Conservation (phyloP, 2,797 vertebrate genomes). For the Scleropages formosus region DNA sequence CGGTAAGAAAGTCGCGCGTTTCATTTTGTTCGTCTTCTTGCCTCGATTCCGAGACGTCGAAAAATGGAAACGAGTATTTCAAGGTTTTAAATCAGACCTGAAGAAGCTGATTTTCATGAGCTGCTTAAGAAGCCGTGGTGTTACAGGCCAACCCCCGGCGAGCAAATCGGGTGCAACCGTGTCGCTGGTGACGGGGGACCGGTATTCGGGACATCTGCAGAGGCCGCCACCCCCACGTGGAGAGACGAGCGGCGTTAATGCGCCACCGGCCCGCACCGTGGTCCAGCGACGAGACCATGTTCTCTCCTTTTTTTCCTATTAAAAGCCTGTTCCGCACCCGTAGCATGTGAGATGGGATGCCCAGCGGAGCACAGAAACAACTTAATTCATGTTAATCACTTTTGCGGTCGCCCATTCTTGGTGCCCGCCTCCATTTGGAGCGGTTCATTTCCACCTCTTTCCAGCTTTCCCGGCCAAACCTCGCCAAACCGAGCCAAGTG, state of each 20-base stretch:
- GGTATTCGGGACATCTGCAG: too few species aligned
- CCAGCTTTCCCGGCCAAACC: slow-evolving; percentile 57
- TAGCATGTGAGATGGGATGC: slow-evolving; percentile 63
- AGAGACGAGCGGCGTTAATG: not conserved
- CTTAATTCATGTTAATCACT: slow-evolving; percentile 76
- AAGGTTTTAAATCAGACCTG: too few species aligned
- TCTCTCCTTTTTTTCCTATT: not conserved
- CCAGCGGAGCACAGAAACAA: slow-evolving; percentile 73
- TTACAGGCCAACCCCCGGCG: too few species aligned
- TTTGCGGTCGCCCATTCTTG: slow-evolving; percentile 74
- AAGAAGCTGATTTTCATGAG: too few species aligned
- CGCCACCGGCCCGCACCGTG: not conserved
- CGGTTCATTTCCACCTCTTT: slow-evolving; percentile 62
- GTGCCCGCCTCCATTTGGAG: slow-evolving; percentile 70
- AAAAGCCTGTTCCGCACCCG: not conserved
- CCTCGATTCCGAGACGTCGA: too few species aligned
- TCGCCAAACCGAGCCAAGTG: slow-evolving; percentile 60
- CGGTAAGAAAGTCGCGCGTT: too few species aligned
- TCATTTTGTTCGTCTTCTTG: too few species aligned
- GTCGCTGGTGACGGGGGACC: too few species aligned
- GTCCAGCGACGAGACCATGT: not conserved
- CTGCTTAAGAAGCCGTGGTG: too few species aligned
- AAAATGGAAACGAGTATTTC: too few species aligned
- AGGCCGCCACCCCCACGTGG: not conserved
- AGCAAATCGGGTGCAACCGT: too few species aligned